Conservation (phyloP, 2,113 vertebrate genomes). For the Hipposideros armiger region DNA sequence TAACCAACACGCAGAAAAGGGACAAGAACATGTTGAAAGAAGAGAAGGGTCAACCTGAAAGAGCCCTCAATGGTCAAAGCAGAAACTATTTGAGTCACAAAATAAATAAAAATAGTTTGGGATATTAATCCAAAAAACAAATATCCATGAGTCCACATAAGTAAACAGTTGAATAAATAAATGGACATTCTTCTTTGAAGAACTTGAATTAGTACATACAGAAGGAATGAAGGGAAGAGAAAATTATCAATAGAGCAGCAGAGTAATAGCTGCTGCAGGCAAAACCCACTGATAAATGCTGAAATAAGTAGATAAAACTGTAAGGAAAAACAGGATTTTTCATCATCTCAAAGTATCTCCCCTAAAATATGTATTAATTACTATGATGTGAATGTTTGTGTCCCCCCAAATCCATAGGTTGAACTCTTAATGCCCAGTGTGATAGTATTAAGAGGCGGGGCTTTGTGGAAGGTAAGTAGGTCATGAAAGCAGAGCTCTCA, state of each 20-base stretch:
- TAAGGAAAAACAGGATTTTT: not conserved
- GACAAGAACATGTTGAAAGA: accelerated
- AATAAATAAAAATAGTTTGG: not conserved
- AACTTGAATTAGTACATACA: not conserved
- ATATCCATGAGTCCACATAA: not conserved
- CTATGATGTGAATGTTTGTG: not conserved
- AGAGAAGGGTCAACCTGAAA: not conserved
- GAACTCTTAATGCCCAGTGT: not conserved
- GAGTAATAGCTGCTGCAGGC: not conserved
- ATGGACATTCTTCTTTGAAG: not conserved
- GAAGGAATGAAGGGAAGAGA: not conserved
- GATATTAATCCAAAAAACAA: not conserved
- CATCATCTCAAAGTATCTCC: not conserved
- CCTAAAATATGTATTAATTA: not conserved
- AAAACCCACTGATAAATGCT: not conserved
- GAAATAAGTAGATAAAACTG: not conserved
- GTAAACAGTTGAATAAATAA: not conserved
- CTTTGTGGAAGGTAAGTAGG: too few species aligned
- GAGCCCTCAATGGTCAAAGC: not conserved
- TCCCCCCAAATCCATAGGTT: too few species aligned
- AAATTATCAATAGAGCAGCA: not conserved
- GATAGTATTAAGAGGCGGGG: too few species aligned
- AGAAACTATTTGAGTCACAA: not conserved
- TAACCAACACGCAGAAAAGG: not conserved
- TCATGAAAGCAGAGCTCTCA: too few species aligned